These are phyloP conservation scores for Paralichthys olivaceus DNA, from an alignment of 2,113 vertebrate species.

Conservation along the genomic window DNA sequence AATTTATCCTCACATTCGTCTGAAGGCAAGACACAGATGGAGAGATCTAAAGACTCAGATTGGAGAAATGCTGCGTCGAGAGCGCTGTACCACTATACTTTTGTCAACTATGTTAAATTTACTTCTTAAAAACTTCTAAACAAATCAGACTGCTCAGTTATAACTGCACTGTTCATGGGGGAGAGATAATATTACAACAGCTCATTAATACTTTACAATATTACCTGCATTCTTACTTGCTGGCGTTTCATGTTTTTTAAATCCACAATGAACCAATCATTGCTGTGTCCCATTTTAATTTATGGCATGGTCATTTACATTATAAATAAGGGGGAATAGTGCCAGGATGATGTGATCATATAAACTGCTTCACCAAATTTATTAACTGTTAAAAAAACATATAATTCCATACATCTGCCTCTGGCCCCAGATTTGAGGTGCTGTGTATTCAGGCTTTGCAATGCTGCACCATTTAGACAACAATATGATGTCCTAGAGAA, in stretches of 20 bases:
- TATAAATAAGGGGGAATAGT: not conserved
- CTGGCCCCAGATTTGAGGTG: not conserved
- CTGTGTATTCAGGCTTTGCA: not conserved
- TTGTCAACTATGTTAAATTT: not conserved
- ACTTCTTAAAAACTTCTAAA: too few relatives aligned
- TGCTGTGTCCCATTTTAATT: not conserved
- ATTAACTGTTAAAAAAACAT: not conserved
- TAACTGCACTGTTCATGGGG: not conserved
- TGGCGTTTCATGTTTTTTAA: not conserved
- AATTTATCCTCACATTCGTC: not conserved
- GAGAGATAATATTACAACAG: too few relatives aligned
- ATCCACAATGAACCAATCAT: not conserved
- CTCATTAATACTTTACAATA: not conserved
- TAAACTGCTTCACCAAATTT: not conserved
- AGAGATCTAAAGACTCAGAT: not conserved
- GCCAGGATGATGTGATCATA: not conserved
- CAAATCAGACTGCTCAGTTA: not conserved
- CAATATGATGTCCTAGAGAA: not conserved
- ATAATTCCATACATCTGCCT: not conserved
- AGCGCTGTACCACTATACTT: not conserved
- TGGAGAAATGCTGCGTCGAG: constrained; percentile 3
- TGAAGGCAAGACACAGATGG: not conserved
- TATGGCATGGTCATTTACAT: not conserved
- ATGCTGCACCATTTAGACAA: not conserved
- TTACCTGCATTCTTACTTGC: not conserved